Conservation (phyloP, 2,888 invertebrate genomes). For the Calliopum simillimum region DNA sequence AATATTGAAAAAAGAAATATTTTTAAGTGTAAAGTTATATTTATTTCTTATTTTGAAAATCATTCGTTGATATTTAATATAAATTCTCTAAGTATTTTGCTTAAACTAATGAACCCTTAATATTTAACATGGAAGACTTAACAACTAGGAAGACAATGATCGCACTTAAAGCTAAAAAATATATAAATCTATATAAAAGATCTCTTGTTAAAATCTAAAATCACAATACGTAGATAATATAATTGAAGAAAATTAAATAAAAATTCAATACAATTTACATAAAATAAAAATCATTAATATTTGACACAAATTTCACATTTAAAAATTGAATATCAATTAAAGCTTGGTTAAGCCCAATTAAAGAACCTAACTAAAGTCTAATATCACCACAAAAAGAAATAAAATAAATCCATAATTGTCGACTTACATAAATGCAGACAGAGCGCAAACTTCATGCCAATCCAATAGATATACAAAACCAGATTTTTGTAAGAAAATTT, state of each 20-base stretch:
- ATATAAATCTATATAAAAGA: slow-evolving; percentile 2
- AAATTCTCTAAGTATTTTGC: slow-evolving; percentile 40
- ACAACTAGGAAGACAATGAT: slow-evolving; percentile 64
- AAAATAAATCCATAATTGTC: slow-evolving; percentile 32
- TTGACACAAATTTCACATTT: slow-evolving; percentile 42
- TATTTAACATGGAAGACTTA: slow-evolving; percentile 62
- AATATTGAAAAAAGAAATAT: neutral
- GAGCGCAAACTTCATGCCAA: slow-evolving; percentile 28
- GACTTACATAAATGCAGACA: slow-evolving; percentile 29
- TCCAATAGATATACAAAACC: slow-evolving; percentile 22
- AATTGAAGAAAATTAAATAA: slow-evolving; percentile 41
- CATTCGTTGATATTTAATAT: slow-evolving; percentile 33
- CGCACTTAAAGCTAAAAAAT: slow-evolving; percentile 44
- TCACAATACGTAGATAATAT: slow-evolving; percentile 44
- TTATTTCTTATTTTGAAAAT: neutral
- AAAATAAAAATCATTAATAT: slow-evolving; percentile 50
- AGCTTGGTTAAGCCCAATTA: slow-evolving; percentile 47
- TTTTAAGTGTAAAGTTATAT: neutral
- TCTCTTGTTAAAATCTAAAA: slow-evolving; percentile 27
- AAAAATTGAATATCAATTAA: slow-evolving; percentile 55
- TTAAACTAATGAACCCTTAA: slow-evolving; percentile 50
- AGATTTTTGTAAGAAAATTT: slow-evolving; percentile 47
- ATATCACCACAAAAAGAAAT: slow-evolving; percentile 57
- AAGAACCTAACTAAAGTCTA: slow-evolving; percentile 52
- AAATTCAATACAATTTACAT: slow-evolving; percentile 43